Evolutionary conservation across 2,888 invertebrate genomes (phyloP).

Genomic region (Thymelicus acteon): DNA sequence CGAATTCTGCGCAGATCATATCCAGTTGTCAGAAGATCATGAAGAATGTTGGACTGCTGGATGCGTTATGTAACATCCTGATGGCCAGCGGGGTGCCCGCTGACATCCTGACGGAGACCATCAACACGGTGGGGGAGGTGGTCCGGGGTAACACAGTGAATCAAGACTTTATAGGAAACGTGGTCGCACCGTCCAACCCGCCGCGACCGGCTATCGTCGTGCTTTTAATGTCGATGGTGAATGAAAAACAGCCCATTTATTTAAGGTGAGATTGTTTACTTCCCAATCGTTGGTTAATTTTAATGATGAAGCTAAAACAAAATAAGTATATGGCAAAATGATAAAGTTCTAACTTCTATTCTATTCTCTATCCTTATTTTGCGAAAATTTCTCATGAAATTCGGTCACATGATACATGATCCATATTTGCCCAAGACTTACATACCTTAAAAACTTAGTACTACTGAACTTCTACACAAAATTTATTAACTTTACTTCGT

Average conservation of each 20-base stretch:
- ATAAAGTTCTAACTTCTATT: too few species aligned
- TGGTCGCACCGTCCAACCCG: conserved; percentile 96
- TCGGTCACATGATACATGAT: too few species aligned
- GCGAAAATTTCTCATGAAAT: too few species aligned
- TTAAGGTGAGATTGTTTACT: conserved; percentile 63
- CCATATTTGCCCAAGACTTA: too few species aligned
- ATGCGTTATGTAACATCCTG: conserved; percentile 91
- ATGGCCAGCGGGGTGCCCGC: conserved; percentile 99
- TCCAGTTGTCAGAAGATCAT: conserved; percentile 95
- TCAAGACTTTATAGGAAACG: conserved; percentile 95
- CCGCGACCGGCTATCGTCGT: conserved; percentile 97
- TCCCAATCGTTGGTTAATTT: too few species aligned
- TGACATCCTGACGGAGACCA: conserved; percentile 97
- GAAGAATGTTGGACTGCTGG: conserved; percentile 89
- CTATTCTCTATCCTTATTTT: too few species aligned
- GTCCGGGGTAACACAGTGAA: conserved; percentile 95
- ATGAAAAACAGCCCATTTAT: conserved; percentile 97
- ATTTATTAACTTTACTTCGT: too few species aligned
- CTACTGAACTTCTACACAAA: too few species aligned
- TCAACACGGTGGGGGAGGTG: conserved; percentile 97
- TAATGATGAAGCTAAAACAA: too few species aligned
- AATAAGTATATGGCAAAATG: too few species aligned
- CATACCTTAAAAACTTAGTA: too few species aligned
- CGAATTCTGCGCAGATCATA: conserved; percentile 93
- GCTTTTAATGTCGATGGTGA: conserved; percentile 98